Evolutionary conservation across 2,888 invertebrate genomes (phyloP).

Genomic region (Thera obeliscata): DNA sequence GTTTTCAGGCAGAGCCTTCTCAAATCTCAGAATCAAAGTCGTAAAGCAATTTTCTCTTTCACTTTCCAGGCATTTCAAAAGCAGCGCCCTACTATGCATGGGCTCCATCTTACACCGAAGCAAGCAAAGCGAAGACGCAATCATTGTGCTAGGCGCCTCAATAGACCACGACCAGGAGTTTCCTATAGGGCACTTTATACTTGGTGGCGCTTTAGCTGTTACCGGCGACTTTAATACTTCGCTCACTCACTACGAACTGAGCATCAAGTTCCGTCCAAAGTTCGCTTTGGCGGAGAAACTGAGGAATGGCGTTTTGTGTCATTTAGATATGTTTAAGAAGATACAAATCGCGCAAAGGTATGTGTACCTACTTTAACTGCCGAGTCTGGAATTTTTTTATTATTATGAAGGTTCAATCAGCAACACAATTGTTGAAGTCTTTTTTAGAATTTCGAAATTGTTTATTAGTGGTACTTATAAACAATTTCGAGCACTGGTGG

Average conservation of each 20-base stretch:
- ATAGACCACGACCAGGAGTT: conserved; percentile 88
- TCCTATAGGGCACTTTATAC: conserved; percentile 86
- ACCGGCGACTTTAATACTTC: conserved; percentile 89
- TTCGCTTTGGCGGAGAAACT: conserved; percentile 86
- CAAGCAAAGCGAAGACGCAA: conserved; percentile 88
- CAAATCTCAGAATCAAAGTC: too few relatives aligned
- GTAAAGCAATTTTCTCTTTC: background rate
- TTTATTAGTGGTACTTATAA: too few relatives aligned
- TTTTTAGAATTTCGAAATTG: too few relatives aligned
- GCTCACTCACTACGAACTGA: conserved; percentile 83
- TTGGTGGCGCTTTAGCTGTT: conserved; percentile 90
- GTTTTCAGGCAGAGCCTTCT: too few relatives aligned
- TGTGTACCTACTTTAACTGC: background rate
- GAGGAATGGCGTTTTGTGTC: conserved; percentile 88
- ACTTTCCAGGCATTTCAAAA: conserved; percentile 85
- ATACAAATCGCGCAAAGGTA: conserved; percentile 87
- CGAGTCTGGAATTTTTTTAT: too few relatives aligned
- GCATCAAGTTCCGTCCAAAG: conserved; percentile 86
- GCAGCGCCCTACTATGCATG: conserved; percentile 89
- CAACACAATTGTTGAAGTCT: too few relatives aligned
- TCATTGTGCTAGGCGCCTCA: conserved; percentile 88
- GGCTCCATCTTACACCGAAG: conserved; percentile 90
- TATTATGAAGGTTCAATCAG: too few relatives aligned
- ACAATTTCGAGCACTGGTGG: too few relatives aligned
- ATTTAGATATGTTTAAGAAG: conserved; percentile 85